Conservation (phyloP, 2,113 vertebrate species). For the Urocolius indicus region DNA sequence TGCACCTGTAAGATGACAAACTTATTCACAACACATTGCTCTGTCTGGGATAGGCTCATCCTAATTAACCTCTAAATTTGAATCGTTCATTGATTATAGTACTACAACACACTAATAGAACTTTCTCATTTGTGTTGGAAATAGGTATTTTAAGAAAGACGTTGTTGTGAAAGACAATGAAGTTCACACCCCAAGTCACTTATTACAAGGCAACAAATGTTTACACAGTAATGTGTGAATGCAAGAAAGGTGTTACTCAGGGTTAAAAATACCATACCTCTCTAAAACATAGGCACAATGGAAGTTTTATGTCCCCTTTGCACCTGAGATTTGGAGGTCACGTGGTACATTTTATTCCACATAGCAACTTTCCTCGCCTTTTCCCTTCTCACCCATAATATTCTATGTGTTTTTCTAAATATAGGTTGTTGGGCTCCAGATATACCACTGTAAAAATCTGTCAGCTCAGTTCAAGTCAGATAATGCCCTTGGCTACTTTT, state of each 20-base stretch:
- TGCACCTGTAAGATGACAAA: neutral
- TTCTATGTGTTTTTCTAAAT: neutral
- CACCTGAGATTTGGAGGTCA: neutral
- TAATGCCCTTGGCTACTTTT: conserved; percentile 40
- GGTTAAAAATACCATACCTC: neutral
- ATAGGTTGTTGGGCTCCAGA: conserved; percentile 21
- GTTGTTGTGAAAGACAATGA: neutral
- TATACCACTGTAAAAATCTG: conserved; percentile 30
- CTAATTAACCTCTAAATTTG: neutral
- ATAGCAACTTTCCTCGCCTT: neutral
- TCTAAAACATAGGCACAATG: neutral
- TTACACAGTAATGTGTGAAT: neutral
- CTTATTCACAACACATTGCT: neutral
- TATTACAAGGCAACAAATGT: neutral
- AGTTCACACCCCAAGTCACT: neutral
- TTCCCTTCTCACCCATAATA: neutral
- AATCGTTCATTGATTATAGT: neutral
- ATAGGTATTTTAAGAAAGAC: neutral
- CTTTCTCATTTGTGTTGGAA: neutral
- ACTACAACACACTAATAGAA: neutral
- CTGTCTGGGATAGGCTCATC: neutral
- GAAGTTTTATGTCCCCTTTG: neutral
- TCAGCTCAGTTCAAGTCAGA: conserved; percentile 53
- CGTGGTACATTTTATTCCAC: neutral
- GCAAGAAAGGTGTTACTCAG: neutral